Evolutionary conservation across 2,888 invertebrate genomes (phyloP), one percentile per base, ranked within the genome.

Genomic region (Ophonus ardosiacus): DNA sequence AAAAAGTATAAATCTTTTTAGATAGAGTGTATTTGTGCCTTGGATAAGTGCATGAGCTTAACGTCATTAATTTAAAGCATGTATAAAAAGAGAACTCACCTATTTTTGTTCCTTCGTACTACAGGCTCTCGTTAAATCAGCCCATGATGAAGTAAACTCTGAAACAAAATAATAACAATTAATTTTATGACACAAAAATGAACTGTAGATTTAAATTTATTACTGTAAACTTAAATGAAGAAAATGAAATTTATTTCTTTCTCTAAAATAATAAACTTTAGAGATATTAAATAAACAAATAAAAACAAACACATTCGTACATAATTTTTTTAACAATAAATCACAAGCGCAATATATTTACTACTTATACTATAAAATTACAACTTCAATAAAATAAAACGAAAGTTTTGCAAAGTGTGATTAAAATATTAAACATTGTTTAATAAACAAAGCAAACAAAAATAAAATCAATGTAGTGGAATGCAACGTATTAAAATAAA

Each of bases 141-240:
- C 91, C 91, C 91, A 91, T 90, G 88, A 87, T 90, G 89, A 86
- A 86, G 86, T 88, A 88, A 88, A 87, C 88, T 88, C 90, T 90
- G 89, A 85, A 90, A 90, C 86, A 88, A 88, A 87, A 86, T 61
- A 86, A 57, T 78, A 81, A 78, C 76, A 86, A 76, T 57, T 57
- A 78, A 78, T 78, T 24, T 6, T 4, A 6, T 68, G 38, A n/a
- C 68, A 68, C 38, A 68, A 68, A 68, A 68, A 68, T 15, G n/a
- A 13, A 38, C 31, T n/a, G 5, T 68, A 68, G 8, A 15, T 13
- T 10, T 15, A 8, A 15, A 68, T 31, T 21, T 24, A n/a, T n/a
- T 15, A 17, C 17, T 59, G 15, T 5, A 31, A 31, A 31, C 17
- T n/a, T 68, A 24, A 24, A 24, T 63, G 24, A 63, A 63, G 21